Base-by-base conservation (phyloP, 2,113 vertebrate genomes). In the Oxyura jamaicensis region DNA sequence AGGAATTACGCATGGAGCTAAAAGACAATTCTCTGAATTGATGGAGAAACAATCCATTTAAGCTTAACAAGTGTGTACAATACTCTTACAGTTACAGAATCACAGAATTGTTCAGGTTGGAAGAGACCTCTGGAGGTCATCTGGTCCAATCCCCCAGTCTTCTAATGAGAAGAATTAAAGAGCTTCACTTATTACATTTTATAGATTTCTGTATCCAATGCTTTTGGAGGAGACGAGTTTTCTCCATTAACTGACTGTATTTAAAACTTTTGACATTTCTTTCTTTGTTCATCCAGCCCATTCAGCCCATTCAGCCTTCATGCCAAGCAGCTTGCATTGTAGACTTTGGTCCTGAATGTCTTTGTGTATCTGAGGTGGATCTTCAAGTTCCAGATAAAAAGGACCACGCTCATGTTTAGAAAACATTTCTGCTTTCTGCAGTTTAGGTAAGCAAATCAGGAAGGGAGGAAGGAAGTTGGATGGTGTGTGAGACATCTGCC, bases 21-120 rank as follows among this genome's bases (percentile, higher is more conserved):
- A 88, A 93, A 79, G 81, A 87, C 95, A 96, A 86, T 53, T 68
- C 33, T 91, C 55, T 63, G 50, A 90, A 88, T 88, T 95, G 62
- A 48, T 26, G 33, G 74, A 50, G 39, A 78, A 91, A 82, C 82
- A 68, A 72, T 20, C 44, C 6, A 35, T 90, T 80, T 95, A 78
- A 73, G 42, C 29, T 94, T 94, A 86, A 71, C 35, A 81, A 94
- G 71, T 55, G 58, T 80, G 59, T 46, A 42, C 13, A 46, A 20
- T n/a, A 69, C 56, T 90, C 56, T 86, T 55, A 69, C 28, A 93
- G 52, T 59, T 41, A 29, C 26, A 65, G 36, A 65, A 41, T 65
- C 62, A 65, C 36, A 41, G 62, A 8, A 65, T 41, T 11, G 11
- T 65, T 41, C 41, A 65, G 62, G 39, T 29, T 63, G 36, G 39